Evolutionary conservation across 1,140 invertebrate genomes (phyloP), one percentile per base, ranked within the genome.

Genomic region (Melanaphis sacchari): DNA sequence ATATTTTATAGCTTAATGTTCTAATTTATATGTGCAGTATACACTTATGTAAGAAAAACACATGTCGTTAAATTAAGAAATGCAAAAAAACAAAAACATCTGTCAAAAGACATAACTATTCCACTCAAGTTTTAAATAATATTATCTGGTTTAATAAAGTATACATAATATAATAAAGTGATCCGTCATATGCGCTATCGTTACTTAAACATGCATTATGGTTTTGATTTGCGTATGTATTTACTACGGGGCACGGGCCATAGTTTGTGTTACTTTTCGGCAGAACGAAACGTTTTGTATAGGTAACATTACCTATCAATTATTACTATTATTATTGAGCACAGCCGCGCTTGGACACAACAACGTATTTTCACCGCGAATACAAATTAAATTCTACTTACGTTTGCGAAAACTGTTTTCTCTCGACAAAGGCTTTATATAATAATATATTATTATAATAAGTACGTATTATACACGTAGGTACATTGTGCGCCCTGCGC

Each of bases 81-180:
- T 38, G 46, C n/a, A 87, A 46, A 87, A 84, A 49, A 49, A 89
- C 87, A 38, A 84, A 49, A 87, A 89, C 87, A 89, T 52, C 87
- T 89, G 87, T 52, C n/a, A 89, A 52, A 88, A 22, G 7, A 26
- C 21, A 52, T 89, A 52, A 89, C 49, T 87, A 87, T 87, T 87
- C 85, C 36, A n/a, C n/a, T 89, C n/a, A 26, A 52, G n/a, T 52
- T 15, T 26, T 43, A 31, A 82, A 41, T 85, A 40, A 40, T 84
- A 38, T 81, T 81, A 40, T 82, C 22, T 41, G 36, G n/a, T 76
- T n/a, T 76, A 76, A 6, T 59, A 59, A 81, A n/a, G 36, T 43
- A 85, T 41, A 43, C 40, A 76, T n/a, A n/a, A 21, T 5, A 31
- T 43, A 41, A 24, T 24, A 43, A n/a, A 40, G 18, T 49, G 18